Base-by-base conservation (phyloP, 1,140 invertebrate genomes). In the Lethrus apterus region DNA sequence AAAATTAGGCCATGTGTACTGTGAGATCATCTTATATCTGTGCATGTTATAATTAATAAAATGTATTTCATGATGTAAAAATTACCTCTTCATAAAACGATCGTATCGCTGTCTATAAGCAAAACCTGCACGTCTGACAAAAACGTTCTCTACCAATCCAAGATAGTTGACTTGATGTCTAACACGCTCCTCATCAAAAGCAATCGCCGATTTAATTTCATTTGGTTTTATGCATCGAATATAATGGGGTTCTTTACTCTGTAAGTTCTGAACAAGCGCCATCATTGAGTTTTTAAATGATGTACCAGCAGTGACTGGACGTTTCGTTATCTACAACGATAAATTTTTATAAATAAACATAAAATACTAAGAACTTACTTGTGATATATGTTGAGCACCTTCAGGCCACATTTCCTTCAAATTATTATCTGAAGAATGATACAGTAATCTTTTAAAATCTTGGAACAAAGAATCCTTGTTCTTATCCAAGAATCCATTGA, bases 141-240 rank as follows among this genome's bases (percentile, higher is more conserved):
- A 74, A 31, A 96, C 87, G 72, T 96, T 96, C 70, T 97, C 93
- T 20, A 96, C 72, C 2, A 96, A 71, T 2, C 92, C 91, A 13
- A 96, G 71, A 67, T 97, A 96, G 46, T 81, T 75, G 10, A 91
- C 86, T 72, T 98, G 93, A 74, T 96, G 93, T 48, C 79, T 73
- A 1, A 94, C 86, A 60, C 91, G 71, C 56, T 81, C 73, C 52
- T 81, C 70, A 59, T 94, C 84, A 68, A 93, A 89, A 19, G 79
- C 67, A 43, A 77, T 75, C 0, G 93, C 81, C 34, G 88, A 85
- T 70, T 97, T 96, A 5, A 86, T 75, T 57, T 95, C 89, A 65
- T 97, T 97, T 8, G 93, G 93, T 65, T 98, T 98, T 51, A 95
- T 83, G 64, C 92, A 96, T 32, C 93, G 78, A n/a, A 97, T 89